Evolutionary conservation across 2,888 invertebrate genomes (phyloP).

Genomic region (Norana najaformis): DNA sequence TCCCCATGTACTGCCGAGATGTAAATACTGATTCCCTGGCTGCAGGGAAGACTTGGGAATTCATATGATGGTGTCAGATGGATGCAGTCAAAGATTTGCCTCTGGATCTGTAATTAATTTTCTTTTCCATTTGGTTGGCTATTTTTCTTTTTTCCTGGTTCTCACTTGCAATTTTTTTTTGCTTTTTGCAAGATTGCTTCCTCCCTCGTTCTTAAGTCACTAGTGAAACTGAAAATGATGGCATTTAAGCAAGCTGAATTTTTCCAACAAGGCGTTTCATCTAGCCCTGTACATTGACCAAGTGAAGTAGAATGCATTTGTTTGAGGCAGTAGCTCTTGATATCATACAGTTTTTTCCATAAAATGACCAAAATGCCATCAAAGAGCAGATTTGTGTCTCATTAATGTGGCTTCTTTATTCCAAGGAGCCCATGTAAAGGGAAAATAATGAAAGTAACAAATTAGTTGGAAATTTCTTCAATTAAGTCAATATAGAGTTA

Average conservation of each 20-base stretch:
- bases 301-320: background rate
- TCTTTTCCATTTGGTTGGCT: background rate
- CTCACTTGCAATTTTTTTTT: too few relatives aligned
- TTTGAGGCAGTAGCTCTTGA: background rate
- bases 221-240: background rate
- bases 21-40: background rate
- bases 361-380: too few relatives aligned
- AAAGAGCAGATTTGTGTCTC: too few relatives aligned
- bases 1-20: background rate
- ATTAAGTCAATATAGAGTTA: background rate
- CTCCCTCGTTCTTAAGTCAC: too few relatives aligned
- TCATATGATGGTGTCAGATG: background rate
- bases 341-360: background rate
- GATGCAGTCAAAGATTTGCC: background rate
- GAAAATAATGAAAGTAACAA: background rate
- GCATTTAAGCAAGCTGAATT: background rate
- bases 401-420: background rate
- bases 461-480: background rate
- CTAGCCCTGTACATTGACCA: background rate
- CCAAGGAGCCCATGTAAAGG: background rate
- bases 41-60: conserved; percentile 1
- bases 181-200: too few relatives aligned
- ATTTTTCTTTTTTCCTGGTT: background rate
- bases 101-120: background rate
- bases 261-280: background rate